These are phyloP conservation scores for Apus apus DNA, from an alignment of 2,113 vertebrate genomes.

Conservation along the genomic window DNA sequence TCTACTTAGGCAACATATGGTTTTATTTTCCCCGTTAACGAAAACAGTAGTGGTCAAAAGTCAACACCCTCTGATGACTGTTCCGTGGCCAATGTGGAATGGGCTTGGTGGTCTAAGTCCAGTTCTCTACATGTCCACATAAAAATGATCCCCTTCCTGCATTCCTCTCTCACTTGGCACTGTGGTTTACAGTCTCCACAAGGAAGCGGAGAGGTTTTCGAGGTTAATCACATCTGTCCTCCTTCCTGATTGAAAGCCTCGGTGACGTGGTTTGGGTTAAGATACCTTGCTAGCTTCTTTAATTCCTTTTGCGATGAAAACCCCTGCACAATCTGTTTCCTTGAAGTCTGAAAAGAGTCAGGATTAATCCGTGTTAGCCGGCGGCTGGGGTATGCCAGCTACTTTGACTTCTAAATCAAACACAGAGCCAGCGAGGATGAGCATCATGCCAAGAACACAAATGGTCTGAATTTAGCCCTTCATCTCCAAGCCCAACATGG, in stretches of 20 bases:
- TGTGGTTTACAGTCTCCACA: background rate
- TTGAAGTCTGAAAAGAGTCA: conserved; percentile 29
- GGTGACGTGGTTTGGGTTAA: background rate
- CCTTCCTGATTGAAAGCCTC: conserved; percentile 25
- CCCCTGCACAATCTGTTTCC: conserved; percentile 20
- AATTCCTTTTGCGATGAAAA: conserved; percentile 48
- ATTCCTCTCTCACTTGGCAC: conserved; percentile 48
- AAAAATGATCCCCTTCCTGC: background rate
- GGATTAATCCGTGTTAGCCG: conserved; percentile 21
- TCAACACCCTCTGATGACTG: conserved; percentile 66
- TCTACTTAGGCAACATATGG: conserved; percentile 69
- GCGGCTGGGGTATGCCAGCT: background rate
- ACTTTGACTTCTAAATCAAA: conserved; percentile 59
- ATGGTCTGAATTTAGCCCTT: conserved; percentile 58
- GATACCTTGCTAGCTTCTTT: conserved; percentile 43
- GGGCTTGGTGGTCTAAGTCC: conserved; percentile 41
- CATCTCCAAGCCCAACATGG: background rate
- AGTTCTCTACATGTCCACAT: conserved; percentile 30
- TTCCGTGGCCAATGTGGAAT: conserved; percentile 29
- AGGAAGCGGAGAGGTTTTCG: background rate
- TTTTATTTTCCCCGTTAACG: conserved; percentile 68
- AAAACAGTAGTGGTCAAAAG: conserved; percentile 74
- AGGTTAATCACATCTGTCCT: conserved; percentile 59
- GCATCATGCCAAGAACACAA: conserved; percentile 46
- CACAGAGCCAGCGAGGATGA: background rate